Evolutionary conservation across 2,113 vertebrate genomes (phyloP).

Genomic region (Gobiocypris rarus): DNA sequence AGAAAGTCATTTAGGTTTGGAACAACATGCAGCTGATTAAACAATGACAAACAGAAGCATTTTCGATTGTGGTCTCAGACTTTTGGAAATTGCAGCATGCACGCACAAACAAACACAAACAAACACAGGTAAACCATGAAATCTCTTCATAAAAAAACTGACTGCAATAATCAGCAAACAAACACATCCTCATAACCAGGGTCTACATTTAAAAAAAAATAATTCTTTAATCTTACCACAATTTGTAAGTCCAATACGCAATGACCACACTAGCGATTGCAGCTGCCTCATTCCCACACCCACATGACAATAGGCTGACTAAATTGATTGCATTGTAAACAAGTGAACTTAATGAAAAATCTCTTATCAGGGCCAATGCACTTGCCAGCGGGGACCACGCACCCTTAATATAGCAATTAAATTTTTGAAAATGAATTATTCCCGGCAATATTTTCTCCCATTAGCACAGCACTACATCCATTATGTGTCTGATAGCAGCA

Average conservation of each 20-base stretch:
- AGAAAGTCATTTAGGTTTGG: not conserved
- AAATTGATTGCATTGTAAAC: constrained; percentile 75
- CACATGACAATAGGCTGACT: constrained; percentile 52
- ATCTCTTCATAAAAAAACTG: not conserved
- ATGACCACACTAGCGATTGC: not conserved
- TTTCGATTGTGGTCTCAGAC: not conserved
- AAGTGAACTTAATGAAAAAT: constrained; percentile 69
- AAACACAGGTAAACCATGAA: not conserved
- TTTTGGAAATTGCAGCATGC: not conserved
- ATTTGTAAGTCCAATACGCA: not conserved
- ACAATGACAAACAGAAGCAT: not conserved
- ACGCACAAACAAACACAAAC: not conserved
- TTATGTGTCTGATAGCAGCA: constrained; percentile 80
- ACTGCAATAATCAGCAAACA: constrained; percentile 1
- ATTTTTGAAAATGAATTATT: constrained; percentile 81
- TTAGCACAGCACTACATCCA: constrained; percentile 77
- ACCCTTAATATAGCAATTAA: constrained; percentile 78
- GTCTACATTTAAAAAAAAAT: constrained; percentile 4
- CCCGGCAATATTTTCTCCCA: constrained; percentile 78
- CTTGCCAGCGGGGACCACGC: constrained; percentile 64
- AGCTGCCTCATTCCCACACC: constrained; percentile 12
- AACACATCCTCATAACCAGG: not conserved
- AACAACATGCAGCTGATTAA: not conserved
- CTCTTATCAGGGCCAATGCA: constrained; percentile 69
- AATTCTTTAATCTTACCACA: constrained; percentile 5